Conservation (phyloP, 2,888 invertebrate species). For the Pomacea canaliculata region DNA sequence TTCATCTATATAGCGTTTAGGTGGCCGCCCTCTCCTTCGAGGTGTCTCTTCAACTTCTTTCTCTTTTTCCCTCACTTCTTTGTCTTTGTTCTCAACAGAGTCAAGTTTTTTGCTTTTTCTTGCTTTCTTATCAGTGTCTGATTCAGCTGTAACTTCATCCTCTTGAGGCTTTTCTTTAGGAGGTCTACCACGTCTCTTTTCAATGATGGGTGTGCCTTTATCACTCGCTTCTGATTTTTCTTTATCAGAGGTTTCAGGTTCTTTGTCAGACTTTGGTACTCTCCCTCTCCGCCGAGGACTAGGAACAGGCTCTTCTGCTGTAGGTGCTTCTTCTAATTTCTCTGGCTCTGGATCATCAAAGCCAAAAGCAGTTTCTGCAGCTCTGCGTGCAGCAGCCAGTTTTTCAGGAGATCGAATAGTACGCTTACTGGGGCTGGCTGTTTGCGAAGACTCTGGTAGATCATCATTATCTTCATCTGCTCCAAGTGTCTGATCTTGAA, state of each 20-base stretch:
- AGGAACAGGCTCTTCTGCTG: slow-evolving; percentile 17
- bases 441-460: slow-evolving; percentile 15
- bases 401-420: slow-evolving; percentile 36
- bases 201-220: slow-evolving; percentile 18
- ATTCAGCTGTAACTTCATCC: slow-evolving; percentile 16
- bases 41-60: slow-evolving; percentile 26
- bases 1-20: slow-evolving; percentile 37
- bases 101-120: slow-evolving; percentile 23
- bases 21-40: slow-evolving; percentile 37
- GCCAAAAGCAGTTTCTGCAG: slow-evolving; percentile 36
- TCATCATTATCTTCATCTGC: slow-evolving; percentile 33
- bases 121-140: slow-evolving; percentile 24
- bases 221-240: slow-evolving; percentile 15
- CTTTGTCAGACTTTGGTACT: slow-evolving; percentile 10
- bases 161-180: slow-evolving; percentile 26
- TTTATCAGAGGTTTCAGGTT: slow-evolving; percentile 20
- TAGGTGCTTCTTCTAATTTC: slow-evolving; percentile 22
- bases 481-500: slow-evolving; percentile 31
- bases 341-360: slow-evolving; percentile 34
- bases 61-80: slow-evolving; percentile 27
- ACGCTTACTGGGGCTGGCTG: slow-evolving; percentile 23
- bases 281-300: slow-evolving; percentile 21
- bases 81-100: slow-evolving; percentile 14
- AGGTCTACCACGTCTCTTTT: slow-evolving; percentile 30
- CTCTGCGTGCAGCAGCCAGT: slow-evolving; percentile 35